phyloP scores from a whole-genome alignment of 2,888 invertebrate genomes.

The Meteorus cinctellus region DNA sequence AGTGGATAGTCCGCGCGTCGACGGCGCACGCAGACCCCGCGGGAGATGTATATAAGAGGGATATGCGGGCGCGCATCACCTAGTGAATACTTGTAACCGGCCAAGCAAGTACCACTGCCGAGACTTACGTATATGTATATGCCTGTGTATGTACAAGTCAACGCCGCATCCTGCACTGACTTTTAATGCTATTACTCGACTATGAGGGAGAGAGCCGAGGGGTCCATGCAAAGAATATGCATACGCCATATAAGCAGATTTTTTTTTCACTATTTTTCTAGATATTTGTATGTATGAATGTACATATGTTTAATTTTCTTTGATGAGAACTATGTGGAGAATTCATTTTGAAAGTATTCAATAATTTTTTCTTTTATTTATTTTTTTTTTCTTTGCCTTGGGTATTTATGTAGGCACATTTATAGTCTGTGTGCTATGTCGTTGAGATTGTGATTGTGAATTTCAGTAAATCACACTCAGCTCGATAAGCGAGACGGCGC shows the following conservation, averaged over 20 bases:
- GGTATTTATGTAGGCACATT: conserved; percentile 1
- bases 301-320: conserved; percentile 14
- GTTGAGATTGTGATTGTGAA: conserved; percentile 20
- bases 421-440: background rate
- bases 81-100: conserved; percentile 65
- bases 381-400: background rate
- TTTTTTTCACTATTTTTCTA: conserved; percentile 52
- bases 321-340: conserved; percentile 17
- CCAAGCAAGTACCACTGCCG: conserved; percentile 58
- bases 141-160: conserved; percentile 26
- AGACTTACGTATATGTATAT: conserved; percentile 43
- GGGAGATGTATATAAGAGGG: conserved; percentile 38
- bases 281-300: background rate
- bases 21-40: conserved; percentile 36
- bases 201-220: conserved; percentile 1
- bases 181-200: conserved; percentile 54
- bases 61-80: conserved; percentile 51
- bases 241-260: conserved; percentile 25
- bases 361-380: background rate
- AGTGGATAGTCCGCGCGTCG: conserved; percentile 7
- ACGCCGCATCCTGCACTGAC: conserved; percentile 53
- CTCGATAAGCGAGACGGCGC: conserved; percentile 12
- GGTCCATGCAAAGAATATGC: background rate
- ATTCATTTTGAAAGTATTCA: background rate
- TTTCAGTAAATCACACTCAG: conserved; percentile 49